These are phyloP conservation scores for Pteropus rufus DNA, from an alignment of 2,797 vertebrate genomes.

Conservation along the genomic window DNA sequence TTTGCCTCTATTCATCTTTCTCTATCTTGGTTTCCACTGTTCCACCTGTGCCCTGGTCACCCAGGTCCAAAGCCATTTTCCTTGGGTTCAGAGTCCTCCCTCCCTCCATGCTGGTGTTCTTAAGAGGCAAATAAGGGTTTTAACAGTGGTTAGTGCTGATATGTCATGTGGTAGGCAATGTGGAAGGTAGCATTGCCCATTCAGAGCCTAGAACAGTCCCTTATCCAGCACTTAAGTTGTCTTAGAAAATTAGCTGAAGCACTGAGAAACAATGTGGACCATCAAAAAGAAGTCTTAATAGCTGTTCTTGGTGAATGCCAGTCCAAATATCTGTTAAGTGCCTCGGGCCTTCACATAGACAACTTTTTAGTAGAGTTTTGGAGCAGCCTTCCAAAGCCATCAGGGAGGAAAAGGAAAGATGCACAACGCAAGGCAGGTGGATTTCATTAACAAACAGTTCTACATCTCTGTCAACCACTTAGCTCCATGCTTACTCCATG, in stretches of 20 bases:
- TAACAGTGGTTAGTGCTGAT: not conserved
- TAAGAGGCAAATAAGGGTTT: not conserved
- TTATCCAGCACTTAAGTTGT: not conserved
- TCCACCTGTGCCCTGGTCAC: not conserved
- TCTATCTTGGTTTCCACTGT: not conserved
- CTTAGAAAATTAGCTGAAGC: not conserved
- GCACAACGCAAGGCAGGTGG: not conserved
- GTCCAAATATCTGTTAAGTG: not conserved
- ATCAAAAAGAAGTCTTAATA: not conserved
- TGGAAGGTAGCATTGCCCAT: not conserved
- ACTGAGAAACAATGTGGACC: not conserved
- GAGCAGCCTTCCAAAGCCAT: not conserved
- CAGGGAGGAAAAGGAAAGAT: not conserved
- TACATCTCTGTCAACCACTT: not conserved
- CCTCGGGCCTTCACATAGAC: not conserved
- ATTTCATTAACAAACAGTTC: not conserved
- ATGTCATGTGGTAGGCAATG: not conserved
- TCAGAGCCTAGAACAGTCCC: not conserved
- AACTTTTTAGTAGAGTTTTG: not conserved
- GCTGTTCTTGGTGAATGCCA: not conserved
- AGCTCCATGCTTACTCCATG: not conserved
- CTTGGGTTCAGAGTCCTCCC: not conserved
- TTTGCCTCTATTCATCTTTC: conserved; percentile 51
- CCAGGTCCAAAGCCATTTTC: not conserved
- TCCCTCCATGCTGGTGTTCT: not conserved